Base-by-base conservation (phyloP, 2,888 invertebrate genomes). In the Chrysopilus asiliformis region DNA sequence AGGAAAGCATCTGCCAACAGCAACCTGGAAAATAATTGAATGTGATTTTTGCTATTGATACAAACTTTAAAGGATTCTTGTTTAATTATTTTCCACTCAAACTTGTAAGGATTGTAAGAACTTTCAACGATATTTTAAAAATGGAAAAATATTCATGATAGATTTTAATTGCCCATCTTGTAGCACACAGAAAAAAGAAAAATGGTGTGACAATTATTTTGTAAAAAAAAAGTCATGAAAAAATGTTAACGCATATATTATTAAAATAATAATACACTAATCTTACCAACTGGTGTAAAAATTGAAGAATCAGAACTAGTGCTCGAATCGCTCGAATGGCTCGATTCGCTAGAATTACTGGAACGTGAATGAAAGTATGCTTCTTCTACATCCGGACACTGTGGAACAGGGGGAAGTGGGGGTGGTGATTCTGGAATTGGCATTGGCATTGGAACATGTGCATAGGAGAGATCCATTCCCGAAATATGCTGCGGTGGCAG, bases 1-100 rank as follows among this genome's bases (percentile, higher is more conserved):
- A 57, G 37, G 50, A 43, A 20, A 60, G 58, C 19, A 51, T 52
- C 12, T 67, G 53, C 70, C 70, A 71, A 22, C 24, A 17, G 14
- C 26, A 37, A 14, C 37, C 37, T 37, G 26, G 3, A 37, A 37
- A 14, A 27, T n/a, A 34, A 15, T 13, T 16, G 12, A 25, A n/a
- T 26, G 4, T 16, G 8, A 13, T 32, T 8, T 22, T 13, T 18
- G n/a, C n/a, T n/a, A n/a, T n/a, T n/a, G n/a, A n/a, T n/a, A n/a
- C n/a, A n/a, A n/a, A n/a, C n/a, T n/a, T n/a, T n/a, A n/a, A n/a
- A n/a, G n/a, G n/a, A n/a, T n/a, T n/a, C n/a, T n/a, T n/a, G n/a
- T n/a, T n/a, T n/a, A n/a, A n/a, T n/a, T n/a, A n/a, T n/a, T n/a
- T n/a, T n/a, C n/a, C n/a, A n/a, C n/a, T n/a, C n/a, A n/a, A n/a